Evolutionary conservation across 1,140 invertebrate genomes (phyloP).

Genomic region (Pseudobourletiella spinata): DNA sequence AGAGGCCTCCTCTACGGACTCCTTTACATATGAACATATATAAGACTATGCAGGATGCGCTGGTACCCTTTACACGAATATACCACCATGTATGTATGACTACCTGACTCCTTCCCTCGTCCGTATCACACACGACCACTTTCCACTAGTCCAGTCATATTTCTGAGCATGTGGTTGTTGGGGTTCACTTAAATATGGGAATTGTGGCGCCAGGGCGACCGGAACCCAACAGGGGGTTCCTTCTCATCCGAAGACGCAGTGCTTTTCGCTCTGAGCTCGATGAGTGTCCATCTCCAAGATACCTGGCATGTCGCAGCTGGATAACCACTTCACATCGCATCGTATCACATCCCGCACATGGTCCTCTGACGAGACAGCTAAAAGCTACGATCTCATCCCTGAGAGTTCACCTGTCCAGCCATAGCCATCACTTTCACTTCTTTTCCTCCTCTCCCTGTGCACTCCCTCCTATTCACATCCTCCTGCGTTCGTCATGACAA

Average conservation of each 20-base stretch:
- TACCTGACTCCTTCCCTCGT: too few relatives aligned
- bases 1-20: not conserved
- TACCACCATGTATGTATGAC: too few relatives aligned
- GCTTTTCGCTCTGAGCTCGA: constrained; percentile 19
- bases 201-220: constrained; percentile 32
- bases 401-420: not conserved
- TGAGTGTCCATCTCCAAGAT: constrained; percentile 24
- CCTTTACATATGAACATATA: too few relatives aligned
- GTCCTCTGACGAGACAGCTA: constrained; percentile 7
- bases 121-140: too few relatives aligned
- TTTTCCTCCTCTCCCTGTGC: not conserved
- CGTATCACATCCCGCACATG: constrained; percentile 18
- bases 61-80: too few relatives aligned
- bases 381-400: not conserved
- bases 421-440: not conserved
- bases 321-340: constrained; percentile 23
- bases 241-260: constrained; percentile 13
- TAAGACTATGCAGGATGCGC: too few relatives aligned
- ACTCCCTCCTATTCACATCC: too few relatives aligned
- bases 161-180: constrained; percentile 1
- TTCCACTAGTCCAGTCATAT: too few relatives aligned
- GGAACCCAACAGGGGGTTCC: constrained; percentile 29
- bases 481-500: too few relatives aligned
- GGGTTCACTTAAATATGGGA: constrained; percentile 12
- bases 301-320: constrained; percentile 28